These are phyloP conservation scores for Setipinna tenuifilis DNA, from an alignment of 2,797 vertebrate genomes.

Conservation along the genomic window DNA sequence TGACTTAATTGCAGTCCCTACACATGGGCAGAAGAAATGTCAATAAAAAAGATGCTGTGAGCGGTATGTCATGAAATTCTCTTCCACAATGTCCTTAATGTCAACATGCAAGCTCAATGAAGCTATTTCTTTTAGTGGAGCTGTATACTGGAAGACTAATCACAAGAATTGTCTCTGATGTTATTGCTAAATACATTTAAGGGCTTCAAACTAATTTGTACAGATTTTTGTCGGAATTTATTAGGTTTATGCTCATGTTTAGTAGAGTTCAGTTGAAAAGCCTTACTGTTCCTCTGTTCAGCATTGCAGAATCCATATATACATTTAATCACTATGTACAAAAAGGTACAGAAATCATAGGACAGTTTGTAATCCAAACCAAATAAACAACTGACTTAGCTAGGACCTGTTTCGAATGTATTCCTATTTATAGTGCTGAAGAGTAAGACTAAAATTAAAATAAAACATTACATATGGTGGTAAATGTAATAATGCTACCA, in stretches of 20 bases:
- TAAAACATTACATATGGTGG: slow-evolving; percentile 1
- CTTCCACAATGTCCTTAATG: not conserved
- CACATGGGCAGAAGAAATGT: not conserved
- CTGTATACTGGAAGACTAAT: slow-evolving; percentile 35
- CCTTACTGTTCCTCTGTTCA: slow-evolving; percentile 78
- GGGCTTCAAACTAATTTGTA: slow-evolving; percentile 32
- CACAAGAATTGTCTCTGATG: slow-evolving; percentile 42
- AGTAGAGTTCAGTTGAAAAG: slow-evolving; percentile 76
- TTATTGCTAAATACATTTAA: slow-evolving; percentile 54
- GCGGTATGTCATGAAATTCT: not conserved
- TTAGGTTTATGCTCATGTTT: slow-evolving; percentile 28
- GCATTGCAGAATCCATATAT: slow-evolving; percentile 65
- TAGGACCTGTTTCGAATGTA: slow-evolving; percentile 84
- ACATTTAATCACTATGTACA: slow-evolving; percentile 62
- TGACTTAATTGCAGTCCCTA: not conserved
- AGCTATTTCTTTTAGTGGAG: not conserved
- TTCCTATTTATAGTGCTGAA: slow-evolving; percentile 48
- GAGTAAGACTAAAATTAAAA: slow-evolving; percentile 2
- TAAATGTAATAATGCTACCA: not conserved
- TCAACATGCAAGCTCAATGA: not conserved
- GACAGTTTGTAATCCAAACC: slow-evolving; percentile 69
- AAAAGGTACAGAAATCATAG: slow-evolving; percentile 66
- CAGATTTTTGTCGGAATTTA: not conserved
- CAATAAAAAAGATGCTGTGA: not conserved
- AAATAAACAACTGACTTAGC: slow-evolving; percentile 66